A percentile compares a stretch with the other conserved stretches of the same genome.
phyloP scores from a whole-genome alignment of 2,113 vertebrate species.

The Thinocorus orbignyianus region DNA sequence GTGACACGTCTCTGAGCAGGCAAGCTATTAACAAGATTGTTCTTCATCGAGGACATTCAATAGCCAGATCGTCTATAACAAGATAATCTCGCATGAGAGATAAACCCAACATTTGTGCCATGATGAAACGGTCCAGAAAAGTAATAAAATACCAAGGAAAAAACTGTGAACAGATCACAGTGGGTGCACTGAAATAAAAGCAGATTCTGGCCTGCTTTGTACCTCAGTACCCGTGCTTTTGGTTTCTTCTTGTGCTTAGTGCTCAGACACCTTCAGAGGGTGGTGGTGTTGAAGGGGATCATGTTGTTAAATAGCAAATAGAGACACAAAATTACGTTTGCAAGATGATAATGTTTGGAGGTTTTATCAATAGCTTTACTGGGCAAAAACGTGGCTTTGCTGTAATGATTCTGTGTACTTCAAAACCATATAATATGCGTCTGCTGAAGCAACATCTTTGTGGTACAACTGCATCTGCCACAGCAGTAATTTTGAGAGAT shows the following conservation, averaged over 20 bases:
- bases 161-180: not conserved
- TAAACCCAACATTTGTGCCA: not conserved
- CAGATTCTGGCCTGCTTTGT: not conserved
- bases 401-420: not conserved
- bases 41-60: slow-evolving; percentile 45
- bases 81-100: slow-evolving; percentile 30
- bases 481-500: not conserved
- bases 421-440: not conserved
- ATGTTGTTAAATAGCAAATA: not conserved
- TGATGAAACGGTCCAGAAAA: slow-evolving; percentile 15
- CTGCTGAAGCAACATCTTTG: not conserved
- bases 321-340: not conserved
- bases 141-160: slow-evolving; percentile 24
- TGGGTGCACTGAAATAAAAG: not conserved
- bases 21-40: slow-evolving; percentile 51
- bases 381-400: not conserved
- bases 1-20: slow-evolving; percentile 42
- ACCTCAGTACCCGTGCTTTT: not conserved
- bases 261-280: not conserved
- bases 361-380: accelerated
- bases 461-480: not conserved
- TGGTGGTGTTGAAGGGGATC: not conserved
- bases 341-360: not conserved
- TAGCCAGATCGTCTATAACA: slow-evolving; percentile 52
- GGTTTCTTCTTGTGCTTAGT: not conserved